phyloP scores from a whole-genome alignment of 2,888 invertebrate genomes.

The Ametastegia equiseti region DNA sequence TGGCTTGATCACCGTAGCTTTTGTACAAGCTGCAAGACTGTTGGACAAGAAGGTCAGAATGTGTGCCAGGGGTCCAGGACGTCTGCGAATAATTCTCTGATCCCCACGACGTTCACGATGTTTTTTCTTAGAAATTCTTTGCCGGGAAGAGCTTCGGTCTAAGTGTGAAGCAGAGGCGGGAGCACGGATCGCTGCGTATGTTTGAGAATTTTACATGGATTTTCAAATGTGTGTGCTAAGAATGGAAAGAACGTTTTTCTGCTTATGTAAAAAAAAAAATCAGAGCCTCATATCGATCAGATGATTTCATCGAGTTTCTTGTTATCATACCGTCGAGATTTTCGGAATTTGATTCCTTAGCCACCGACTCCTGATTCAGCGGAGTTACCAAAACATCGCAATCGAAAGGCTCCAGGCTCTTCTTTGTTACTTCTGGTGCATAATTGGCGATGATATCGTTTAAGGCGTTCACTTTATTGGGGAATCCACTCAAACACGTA shows the following conservation, averaged over 20 bases:
- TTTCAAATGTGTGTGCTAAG: too few species aligned
- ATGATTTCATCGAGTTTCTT: not conserved
- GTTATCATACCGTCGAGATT: not conserved
- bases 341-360: not conserved
- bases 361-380: not conserved
- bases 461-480: slow-evolving; percentile 65
- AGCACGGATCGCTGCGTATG: too few species aligned
- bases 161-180: not conserved
- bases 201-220: too few species aligned
- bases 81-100: slow-evolving; percentile 59
- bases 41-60: slow-evolving; percentile 63
- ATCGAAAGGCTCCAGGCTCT: not conserved
- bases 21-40: slow-evolving; percentile 64
- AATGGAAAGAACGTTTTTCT: not conserved
- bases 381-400: not conserved
- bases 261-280: not conserved
- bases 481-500: slow-evolving; percentile 64
- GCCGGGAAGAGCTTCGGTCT: slow-evolving; percentile 4
- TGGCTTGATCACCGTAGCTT: slow-evolving; percentile 63
- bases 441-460: slow-evolving; percentile 64
- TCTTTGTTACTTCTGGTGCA: slow-evolving; percentile 59
- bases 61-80: slow-evolving; percentile 66
- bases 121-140: slow-evolving; percentile 63
- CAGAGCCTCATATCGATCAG: not conserved
- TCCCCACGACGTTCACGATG: slow-evolving; percentile 55